A percentile compares a stretch with the other conserved stretches of the same genome.
These are phyloP conservation scores for Rhynchophorus ferrugineus DNA, from an alignment of 1,140 invertebrate species.

Conservation along the genomic window DNA sequence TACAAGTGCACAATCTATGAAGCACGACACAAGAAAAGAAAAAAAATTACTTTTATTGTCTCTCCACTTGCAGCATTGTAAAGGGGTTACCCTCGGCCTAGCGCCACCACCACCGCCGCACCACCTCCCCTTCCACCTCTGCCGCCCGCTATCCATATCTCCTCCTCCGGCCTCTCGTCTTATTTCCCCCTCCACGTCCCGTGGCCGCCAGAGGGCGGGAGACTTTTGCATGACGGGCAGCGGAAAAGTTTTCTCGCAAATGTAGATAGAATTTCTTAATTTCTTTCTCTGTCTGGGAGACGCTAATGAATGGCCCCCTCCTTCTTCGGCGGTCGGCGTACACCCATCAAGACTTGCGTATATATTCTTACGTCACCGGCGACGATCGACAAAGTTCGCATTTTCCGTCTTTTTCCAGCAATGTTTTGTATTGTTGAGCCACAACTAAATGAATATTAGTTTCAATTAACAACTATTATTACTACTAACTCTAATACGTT, in stretches of 20 bases:
- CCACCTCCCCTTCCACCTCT: neutral
- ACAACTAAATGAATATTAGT: too few species aligned
- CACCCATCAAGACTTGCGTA: slow-evolving; percentile 23
- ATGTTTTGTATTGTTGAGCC: too few species aligned
- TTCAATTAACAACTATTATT: too few species aligned
- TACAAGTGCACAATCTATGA: slow-evolving; percentile 23
- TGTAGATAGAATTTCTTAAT: slow-evolving; percentile 27
- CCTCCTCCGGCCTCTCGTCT: neutral
- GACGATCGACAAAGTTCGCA: too few species aligned
- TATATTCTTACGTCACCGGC: slow-evolving; percentile 19
- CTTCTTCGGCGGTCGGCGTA: slow-evolving; percentile 18
- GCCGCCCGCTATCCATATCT: neutral
- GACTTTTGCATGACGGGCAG: slow-evolving; percentile 22
- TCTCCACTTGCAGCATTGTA: slow-evolving; percentile 21
- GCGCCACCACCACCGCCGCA: neutral
- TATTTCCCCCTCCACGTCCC: neutral
- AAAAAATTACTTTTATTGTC: slow-evolving; percentile 20
- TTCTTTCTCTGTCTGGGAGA: slow-evolving; percentile 26
- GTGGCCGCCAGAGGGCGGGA: slow-evolving; percentile 4
- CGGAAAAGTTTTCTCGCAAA: slow-evolving; percentile 20
- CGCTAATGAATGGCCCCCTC: slow-evolving; percentile 25
- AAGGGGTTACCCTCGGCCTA: slow-evolving; percentile 15
- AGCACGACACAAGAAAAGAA: slow-evolving; percentile 12
- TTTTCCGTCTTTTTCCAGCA: too few species aligned
- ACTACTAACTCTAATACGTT: too few species aligned